These are phyloP conservation scores for Nycticorax nycticorax DNA, from an alignment of 2,113 vertebrate genomes.

Conservation along the genomic window DNA sequence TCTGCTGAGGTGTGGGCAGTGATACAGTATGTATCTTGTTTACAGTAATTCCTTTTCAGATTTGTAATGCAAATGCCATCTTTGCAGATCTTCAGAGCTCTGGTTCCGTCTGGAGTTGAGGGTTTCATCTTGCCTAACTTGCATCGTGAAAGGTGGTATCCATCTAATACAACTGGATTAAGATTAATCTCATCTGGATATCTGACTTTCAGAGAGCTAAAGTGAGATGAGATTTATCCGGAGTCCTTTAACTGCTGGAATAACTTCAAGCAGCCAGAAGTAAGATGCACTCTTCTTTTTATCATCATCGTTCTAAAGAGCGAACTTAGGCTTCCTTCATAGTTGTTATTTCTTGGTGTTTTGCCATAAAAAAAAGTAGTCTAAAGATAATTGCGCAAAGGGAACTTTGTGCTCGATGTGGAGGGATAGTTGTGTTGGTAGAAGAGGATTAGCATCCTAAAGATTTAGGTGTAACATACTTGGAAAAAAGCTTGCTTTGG, in stretches of 20 bases:
- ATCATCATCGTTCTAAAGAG: neutral
- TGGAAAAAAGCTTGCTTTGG: neutral
- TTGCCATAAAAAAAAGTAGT: neutral
- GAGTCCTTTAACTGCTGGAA: neutral
- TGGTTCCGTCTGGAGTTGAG: neutral
- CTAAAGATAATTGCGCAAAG: neutral
- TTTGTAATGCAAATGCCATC: neutral
- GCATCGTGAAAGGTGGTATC: neutral
- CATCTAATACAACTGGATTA: neutral
- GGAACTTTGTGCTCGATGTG: neutral
- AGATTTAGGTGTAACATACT: neutral
- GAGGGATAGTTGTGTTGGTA: neutral
- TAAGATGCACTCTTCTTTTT: neutral
- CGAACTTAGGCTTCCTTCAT: neutral
- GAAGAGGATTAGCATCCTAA: neutral
- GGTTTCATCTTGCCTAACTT: neutral
- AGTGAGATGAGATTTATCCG: neutral
- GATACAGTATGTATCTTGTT: neutral
- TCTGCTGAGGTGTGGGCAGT: neutral
- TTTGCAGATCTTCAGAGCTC: neutral
- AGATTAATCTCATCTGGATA: neutral
- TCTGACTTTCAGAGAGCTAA: neutral
- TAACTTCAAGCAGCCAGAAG: neutral
- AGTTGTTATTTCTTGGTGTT: neutral
- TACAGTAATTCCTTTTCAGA: neutral